A percentile compares a stretch with the other conserved stretches of the same genome.
Conservation (phyloP, 2,797 vertebrate genomes). For the Chromobotia macracanthus region DNA sequence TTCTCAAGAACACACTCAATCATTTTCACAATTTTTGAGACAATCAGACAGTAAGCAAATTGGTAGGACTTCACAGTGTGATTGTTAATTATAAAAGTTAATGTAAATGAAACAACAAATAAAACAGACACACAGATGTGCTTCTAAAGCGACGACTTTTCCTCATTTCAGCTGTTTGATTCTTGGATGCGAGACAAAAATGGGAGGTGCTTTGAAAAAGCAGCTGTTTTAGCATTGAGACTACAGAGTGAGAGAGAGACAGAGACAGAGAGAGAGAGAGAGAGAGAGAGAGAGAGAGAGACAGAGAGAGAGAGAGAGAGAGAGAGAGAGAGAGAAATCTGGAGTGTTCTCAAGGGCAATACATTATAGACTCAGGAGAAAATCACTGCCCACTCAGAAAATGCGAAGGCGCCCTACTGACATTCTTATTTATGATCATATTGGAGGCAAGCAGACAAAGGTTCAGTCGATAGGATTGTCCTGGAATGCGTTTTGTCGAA, state of each 20-base stretch:
- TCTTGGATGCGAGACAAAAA: conserved; percentile 9
- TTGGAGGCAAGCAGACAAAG: conserved; percentile 59
- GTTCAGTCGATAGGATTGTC: conserved; percentile 58
- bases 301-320: conserved; percentile 1
- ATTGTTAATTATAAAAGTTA: conserved; percentile 69
- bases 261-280: background rate
- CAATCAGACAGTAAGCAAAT: conserved; percentile 74
- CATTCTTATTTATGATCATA: conserved; percentile 66
- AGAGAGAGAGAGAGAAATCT: background rate
- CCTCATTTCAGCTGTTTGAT: background rate
- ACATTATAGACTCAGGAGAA: conserved; percentile 33
- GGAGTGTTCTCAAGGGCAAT: conserved; percentile 7
- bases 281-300: background rate
- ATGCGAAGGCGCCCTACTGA: conserved; percentile 44
- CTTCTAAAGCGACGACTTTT: background rate
- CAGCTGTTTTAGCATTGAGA: background rate
- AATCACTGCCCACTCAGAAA: conserved; percentile 51
- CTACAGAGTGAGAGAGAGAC: background rate
- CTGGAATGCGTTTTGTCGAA: conserved; percentile 63
- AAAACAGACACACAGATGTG: background rate
- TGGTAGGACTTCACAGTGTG: conserved; percentile 75
- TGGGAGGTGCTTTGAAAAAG: background rate
- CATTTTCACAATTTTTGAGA: conserved; percentile 77
- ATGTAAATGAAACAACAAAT: conserved; percentile 53
- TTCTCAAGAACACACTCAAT: conserved; percentile 63